phyloP scores from a whole-genome alignment of 2,797 vertebrate species.

The Nothura maculosa region DNA sequence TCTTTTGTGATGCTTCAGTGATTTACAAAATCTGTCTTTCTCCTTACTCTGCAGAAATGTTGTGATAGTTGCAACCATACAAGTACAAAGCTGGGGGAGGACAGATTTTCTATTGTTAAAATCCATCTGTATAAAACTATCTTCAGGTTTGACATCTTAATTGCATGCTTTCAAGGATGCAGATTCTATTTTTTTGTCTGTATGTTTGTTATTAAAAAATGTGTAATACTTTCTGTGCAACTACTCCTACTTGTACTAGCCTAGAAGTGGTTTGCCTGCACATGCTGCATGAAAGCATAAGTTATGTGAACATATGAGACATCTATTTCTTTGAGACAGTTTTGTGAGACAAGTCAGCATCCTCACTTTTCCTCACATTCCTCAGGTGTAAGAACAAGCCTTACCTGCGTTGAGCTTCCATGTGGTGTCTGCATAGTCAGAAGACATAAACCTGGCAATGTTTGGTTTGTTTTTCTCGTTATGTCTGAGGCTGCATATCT shows the following conservation, averaged over 20 bases:
- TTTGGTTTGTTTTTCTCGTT: neutral
- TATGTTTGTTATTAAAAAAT: neutral
- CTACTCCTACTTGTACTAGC: neutral
- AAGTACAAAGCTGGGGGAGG: rapidly evolving
- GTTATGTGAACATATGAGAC: neutral
- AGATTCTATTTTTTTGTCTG: neutral
- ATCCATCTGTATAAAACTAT: neutral
- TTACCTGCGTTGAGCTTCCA: neutral
- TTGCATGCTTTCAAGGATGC: neutral
- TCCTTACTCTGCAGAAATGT: neutral
- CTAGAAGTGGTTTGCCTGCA: rapidly evolving
- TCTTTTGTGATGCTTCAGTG: neutral
- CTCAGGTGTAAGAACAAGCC: neutral
- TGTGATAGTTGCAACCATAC: neutral
- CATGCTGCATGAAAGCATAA: rapidly evolving
- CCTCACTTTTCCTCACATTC: neutral
- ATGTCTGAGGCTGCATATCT: neutral
- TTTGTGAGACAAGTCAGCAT: neutral
- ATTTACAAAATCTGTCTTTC: neutral
- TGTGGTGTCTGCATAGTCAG: neutral
- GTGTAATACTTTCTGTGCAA: rapidly evolving
- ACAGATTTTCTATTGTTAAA: neutral
- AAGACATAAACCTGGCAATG: conserved; percentile 15
- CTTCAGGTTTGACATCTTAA: neutral
- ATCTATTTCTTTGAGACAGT: neutral